Evolutionary conservation across 1,140 invertebrate species (phyloP), one percentile per base, ranked within the genome.

Genomic region (Pachypeltis micranthus): DNA sequence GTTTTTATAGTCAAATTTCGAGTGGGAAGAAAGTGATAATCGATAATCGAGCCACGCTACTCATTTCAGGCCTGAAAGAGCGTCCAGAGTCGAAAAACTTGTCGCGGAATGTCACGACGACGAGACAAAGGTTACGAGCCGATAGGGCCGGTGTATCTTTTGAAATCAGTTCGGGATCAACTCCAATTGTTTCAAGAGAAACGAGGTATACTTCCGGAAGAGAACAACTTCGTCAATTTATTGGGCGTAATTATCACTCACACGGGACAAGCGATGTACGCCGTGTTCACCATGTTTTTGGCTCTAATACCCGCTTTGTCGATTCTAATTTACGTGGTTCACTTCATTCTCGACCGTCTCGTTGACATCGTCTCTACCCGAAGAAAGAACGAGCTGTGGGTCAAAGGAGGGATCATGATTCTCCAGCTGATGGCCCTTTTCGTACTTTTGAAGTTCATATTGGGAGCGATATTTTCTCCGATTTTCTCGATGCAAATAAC

Each of bases 211-310:
- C 58, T 55, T 1, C 34, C 61, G 3, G 64, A 65, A 25, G 64
- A 65, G n/a, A 65, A 65, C 44, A 65, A 65, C 23, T 65, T 65
- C 24, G 61, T 65, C 31, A 65, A 65, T 44, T 21, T 65, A 1
- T 19, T 63, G 26, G 56, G 60, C 7, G 39, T 65, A 4, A 59
- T 65, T 10, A 26, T 65, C 7, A 34, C 31, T 4, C 64, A 65
- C 21, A 25, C 56, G n/a, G 34, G 56, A 2, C 34, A 58, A 31
- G 64, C 63, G n/a, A 44, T 59, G 28, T 58, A 66, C 66, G 62
- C 66, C 58, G 57, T 65, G 0, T 65, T 65, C 56, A 63, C 64
- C 19, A 65, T 65, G 64, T 65, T 63, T 57, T 31, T 65, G n/a
- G 59, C 64, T 1, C 56, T 65, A 0, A 34, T 65, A 16, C 64